These are phyloP conservation scores for Nannobrachium achirus DNA, from an alignment of 2,113 vertebrate genomes.

Conservation along the genomic window DNA sequence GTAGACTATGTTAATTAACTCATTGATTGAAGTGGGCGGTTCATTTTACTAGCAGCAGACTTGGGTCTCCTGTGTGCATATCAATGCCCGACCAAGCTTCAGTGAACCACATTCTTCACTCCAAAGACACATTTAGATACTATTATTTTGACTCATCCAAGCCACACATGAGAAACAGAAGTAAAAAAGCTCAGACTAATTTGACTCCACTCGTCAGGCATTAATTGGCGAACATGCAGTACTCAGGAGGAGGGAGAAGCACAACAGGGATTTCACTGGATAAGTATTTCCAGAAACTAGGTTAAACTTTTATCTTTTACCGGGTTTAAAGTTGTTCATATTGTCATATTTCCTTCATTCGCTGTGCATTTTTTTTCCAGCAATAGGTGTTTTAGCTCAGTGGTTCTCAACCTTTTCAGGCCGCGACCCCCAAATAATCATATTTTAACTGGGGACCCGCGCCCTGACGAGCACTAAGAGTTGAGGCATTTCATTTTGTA, in stretches of 20 bases:
- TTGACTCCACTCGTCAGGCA: conserved; percentile 42
- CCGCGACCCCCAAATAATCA: too few relatives aligned
- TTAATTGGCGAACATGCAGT: conserved; percentile 53
- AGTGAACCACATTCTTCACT: conserved; percentile 43
- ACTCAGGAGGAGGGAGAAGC: conserved; percentile 18
- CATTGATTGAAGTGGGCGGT: conserved; percentile 76
- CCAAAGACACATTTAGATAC: conserved; percentile 60
- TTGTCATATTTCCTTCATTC: too few relatives aligned
- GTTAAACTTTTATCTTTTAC: conserved; percentile 48
- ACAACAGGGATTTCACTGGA: conserved; percentile 49
- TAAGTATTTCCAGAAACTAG: conserved; percentile 53
- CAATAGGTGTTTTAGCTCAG: too few relatives aligned
- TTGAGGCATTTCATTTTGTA: too few relatives aligned
- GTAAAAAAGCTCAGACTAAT: conserved; percentile 25
- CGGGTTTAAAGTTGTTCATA: too few relatives aligned
- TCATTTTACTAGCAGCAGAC: conserved; percentile 72
- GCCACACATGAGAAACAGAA: conserved; percentile 50
- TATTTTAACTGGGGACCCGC: too few relatives aligned
- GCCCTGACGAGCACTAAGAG: too few relatives aligned
- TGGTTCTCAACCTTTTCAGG: too few relatives aligned
- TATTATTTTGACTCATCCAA: conserved; percentile 48
- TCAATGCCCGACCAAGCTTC: conserved; percentile 57
- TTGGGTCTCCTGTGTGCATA: conserved; percentile 71
- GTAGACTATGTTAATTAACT: conserved; percentile 73
- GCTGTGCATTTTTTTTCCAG: too few relatives aligned